Evolutionary conservation across 1,140 invertebrate genomes (phyloP), one percentile per base, ranked within the genome.

Genomic region (Aphis craccivora): DNA sequence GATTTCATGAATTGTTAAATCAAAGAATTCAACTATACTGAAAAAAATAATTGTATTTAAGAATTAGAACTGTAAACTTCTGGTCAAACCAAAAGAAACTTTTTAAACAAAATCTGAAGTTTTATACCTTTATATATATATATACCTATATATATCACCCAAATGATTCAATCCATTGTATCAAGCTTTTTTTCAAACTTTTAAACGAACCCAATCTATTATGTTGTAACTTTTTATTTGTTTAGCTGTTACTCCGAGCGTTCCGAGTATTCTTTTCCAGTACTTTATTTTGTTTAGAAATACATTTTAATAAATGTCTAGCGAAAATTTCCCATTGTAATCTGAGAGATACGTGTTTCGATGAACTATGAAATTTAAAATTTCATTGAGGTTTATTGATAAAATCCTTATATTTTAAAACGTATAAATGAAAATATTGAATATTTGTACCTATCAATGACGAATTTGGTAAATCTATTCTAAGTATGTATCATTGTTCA

Each of bases 81-180:
- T 35, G 48, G 45, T 18, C 9, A n/a, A 53, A 89, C 37, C n/a
- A 89, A 53, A 35, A 89, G 45, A 53, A 53, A 88, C 45, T 51
- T 51, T 51, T n/a, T 88, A 88, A 88, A 88, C 45, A 88, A n/a
- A 88, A 23, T 53, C 37, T 51, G 30, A 48, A 87, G 48, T 89
- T 37, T 35, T 89, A 53, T 35, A 89, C n/a, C 22, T 51, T 53
- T 37, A 81, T 37, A 81, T 23, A 83, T 6, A 83, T 4, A 81
- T 18, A 83, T 2, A 83, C 35, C n/a, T 37, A 83, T 37, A 83
- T 7, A 83, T 7, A 83, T 40, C 60, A 76, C 14, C 60, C 60
- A 76, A 76, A 37, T 83, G 81, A 83, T 83, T 83, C 81, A 83
- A 83, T 83, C n/a, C 14, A 45, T 87, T 87, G 84, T 87, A 18